phyloP scores from a whole-genome alignment of 2,113 vertebrate genomes.

The Sakesphorus luctuosus region DNA sequence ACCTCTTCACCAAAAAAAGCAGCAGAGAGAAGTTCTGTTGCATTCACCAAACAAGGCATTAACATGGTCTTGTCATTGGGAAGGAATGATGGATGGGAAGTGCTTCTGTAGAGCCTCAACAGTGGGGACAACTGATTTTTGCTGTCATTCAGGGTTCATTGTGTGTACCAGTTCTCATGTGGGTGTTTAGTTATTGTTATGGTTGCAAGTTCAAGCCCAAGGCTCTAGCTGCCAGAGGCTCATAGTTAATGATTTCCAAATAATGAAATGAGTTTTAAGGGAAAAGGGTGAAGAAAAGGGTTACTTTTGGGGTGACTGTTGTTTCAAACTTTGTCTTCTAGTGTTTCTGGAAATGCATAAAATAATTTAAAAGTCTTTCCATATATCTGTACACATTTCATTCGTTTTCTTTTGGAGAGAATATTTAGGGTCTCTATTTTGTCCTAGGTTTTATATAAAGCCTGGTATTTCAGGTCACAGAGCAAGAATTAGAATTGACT shows the following conservation, averaged over 20 bases:
- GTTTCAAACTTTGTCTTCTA: not conserved
- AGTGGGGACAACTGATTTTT: not conserved
- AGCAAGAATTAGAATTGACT: not conserved
- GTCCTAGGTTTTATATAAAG: not conserved
- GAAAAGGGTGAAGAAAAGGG: not conserved
- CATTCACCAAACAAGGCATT: accelerated
- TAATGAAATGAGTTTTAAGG: not conserved
- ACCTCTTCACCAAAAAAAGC: not conserved
- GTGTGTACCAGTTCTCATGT: not conserved
- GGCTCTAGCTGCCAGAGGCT: not conserved
- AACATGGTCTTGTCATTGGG: accelerated
- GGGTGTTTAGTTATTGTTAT: not conserved
- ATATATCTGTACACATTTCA: not conserved
- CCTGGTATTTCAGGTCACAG: not conserved
- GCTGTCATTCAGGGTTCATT: not conserved
- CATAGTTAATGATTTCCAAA: not conserved
- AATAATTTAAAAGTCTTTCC: not conserved
- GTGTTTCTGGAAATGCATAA: not conserved
- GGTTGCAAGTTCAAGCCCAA: not conserved
- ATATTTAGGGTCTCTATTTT: not conserved
- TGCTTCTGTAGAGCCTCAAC: not conserved
- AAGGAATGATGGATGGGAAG: not conserved
- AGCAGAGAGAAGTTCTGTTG: not conserved
- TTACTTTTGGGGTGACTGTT: not conserved
- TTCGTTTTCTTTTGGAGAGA: not conserved